Conservation (phyloP, 2,113 vertebrate species). For the Coracopsis vasa region DNA sequence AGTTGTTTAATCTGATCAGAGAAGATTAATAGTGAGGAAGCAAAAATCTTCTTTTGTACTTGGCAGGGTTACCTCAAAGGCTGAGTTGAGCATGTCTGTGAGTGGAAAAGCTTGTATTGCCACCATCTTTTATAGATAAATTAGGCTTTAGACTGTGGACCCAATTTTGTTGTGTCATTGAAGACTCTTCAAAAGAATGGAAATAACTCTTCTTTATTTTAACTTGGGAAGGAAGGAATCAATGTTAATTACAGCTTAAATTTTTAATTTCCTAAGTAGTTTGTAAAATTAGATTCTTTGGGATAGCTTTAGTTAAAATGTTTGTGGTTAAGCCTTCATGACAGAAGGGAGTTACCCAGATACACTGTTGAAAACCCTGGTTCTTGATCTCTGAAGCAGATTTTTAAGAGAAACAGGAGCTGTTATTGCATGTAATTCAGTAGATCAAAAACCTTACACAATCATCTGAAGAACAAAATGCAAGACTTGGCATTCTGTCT, state of each 20-base stretch:
- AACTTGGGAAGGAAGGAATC: neutral
- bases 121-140: neutral
- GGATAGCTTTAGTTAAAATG: neutral
- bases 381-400: neutral
- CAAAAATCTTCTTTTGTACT: neutral
- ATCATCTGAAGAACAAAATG: neutral
- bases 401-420: neutral
- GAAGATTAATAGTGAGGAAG: neutral
- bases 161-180: neutral
- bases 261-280: neutral
- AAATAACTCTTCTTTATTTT: neutral
- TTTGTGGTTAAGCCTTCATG: neutral
- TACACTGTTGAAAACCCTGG: neutral
- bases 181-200: neutral
- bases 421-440: neutral
- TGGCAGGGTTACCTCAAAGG: neutral
- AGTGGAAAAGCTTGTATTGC: neutral
- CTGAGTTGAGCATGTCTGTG: neutral
- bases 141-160: neutral
- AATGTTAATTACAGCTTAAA: conserved; percentile 1
- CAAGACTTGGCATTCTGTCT: neutral
- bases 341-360: neutral
- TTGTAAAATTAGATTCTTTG: neutral
- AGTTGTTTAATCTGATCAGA: neutral
- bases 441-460: neutral